Conservation (phyloP, 2,888 invertebrate species). For the Lasioglossum leucozonium region DNA sequence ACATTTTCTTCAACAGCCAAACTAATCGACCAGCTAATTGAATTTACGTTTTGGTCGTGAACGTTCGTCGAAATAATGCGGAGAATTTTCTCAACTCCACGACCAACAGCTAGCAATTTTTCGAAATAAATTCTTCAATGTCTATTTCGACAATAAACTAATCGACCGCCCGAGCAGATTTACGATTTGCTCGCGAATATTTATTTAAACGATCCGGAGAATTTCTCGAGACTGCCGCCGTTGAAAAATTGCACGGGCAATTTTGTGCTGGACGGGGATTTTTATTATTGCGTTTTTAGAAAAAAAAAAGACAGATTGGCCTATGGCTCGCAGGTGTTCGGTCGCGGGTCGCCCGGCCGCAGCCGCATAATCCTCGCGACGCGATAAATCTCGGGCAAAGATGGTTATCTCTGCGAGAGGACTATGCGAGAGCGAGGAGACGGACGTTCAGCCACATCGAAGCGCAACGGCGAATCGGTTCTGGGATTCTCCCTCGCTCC, state of each 20-base stretch:
- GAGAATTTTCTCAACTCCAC: background rate
- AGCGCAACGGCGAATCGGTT: constrained; percentile 32
- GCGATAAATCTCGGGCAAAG: constrained; percentile 66
- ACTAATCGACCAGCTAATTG: no score
- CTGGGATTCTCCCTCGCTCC: constrained; percentile 42
- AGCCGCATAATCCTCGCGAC: constrained; percentile 25
- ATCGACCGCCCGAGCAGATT: background rate
- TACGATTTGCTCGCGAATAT: background rate
- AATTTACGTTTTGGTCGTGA: no score
- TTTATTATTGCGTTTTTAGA: constrained; percentile 1
- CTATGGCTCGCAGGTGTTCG: constrained; percentile 60
- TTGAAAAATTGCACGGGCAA: background rate
- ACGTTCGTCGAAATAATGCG: background rate
- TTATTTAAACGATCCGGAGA: background rate
- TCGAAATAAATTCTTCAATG: no score
- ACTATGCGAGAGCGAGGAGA: constrained; percentile 43
- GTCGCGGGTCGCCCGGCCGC: constrained; percentile 41
- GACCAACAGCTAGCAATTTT: no score
- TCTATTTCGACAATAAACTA: background rate
- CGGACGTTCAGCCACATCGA: constrained; percentile 34
- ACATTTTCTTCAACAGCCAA: no score
- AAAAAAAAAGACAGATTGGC: background rate
- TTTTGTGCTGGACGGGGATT: background rate
- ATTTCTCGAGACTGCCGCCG: background rate
- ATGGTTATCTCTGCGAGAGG: constrained; percentile 58